Evolutionary conservation across 64 coral and sea anemone genomes (phyloP).

Genomic region (Trachythela sp.): DNA sequence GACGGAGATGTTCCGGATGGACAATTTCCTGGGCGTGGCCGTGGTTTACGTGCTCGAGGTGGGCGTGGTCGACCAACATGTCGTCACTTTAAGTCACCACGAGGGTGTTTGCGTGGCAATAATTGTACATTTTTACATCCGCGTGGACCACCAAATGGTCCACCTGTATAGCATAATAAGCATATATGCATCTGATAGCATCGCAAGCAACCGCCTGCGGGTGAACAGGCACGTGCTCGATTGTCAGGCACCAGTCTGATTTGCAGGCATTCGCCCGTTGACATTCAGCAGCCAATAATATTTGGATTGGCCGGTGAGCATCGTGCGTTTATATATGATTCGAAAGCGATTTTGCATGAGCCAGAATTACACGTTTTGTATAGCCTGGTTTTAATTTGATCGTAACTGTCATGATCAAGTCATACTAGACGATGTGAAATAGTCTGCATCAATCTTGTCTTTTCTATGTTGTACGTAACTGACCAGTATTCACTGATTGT

Average conservation of each 20-base stretch:
- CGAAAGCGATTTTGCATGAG: too few species aligned
- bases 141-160: background rate
- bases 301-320: background rate
- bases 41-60: background rate
- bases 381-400: too few species aligned
- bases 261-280: background rate
- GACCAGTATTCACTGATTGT: too few species aligned
- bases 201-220: background rate
- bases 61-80: constrained; percentile 18
- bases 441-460: too few species aligned
- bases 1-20: background rate
- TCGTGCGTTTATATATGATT: too few species aligned
- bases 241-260: background rate
- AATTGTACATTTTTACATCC: constrained; percentile 1
- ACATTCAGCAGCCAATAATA: background rate
- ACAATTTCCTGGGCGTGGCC: background rate
- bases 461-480: too few species aligned
- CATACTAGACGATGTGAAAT: too few species aligned
- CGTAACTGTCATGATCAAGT: too few species aligned
- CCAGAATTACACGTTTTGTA: too few species aligned
- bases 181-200: too few species aligned
- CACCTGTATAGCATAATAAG: background rate
- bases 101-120: constrained; percentile 3
- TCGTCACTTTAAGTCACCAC: constrained; percentile 11
- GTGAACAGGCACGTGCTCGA: background rate